These are phyloP conservation scores for Apis dorsata DNA, from an alignment of 1,140 invertebrate genomes.

Conservation along the genomic window DNA sequence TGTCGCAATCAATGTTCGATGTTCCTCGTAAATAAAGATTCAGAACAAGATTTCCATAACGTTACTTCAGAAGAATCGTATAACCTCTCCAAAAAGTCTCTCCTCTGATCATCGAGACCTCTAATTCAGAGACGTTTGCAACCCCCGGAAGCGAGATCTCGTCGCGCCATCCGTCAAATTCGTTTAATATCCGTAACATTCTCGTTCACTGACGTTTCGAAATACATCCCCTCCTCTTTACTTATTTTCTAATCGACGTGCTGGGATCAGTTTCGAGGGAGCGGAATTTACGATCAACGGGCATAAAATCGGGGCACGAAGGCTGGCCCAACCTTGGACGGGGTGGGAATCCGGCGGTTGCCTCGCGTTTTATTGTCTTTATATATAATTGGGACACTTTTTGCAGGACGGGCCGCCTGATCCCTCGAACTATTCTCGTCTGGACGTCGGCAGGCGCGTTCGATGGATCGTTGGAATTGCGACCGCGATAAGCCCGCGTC, in stretches of 20 bases:
- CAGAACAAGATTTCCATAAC: too few relatives aligned
- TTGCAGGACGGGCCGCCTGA: constrained; percentile 59
- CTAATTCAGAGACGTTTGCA: not conserved
- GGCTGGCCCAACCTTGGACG: constrained; percentile 25
- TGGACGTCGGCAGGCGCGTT: constrained; percentile 41
- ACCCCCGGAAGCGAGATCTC: not conserved
- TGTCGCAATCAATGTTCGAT: too few relatives aligned
- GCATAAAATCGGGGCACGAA: constrained; percentile 72
- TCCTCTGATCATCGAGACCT: not conserved
- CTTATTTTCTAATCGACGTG: constrained; percentile 73
- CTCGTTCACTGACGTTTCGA: constrained; percentile 5
- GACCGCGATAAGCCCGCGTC: constrained; percentile 35
- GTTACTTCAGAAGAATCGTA: too few relatives aligned
- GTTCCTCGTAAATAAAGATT: too few relatives aligned
- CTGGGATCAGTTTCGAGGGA: constrained; percentile 66
- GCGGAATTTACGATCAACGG: constrained; percentile 77
- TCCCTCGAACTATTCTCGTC: constrained; percentile 59
- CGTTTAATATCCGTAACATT: constrained; percentile 1
- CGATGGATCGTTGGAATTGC: constrained; percentile 48
- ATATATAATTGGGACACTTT: constrained; percentile 76
- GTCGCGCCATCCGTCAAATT: not conserved
- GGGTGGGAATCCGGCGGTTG: constrained; percentile 61
- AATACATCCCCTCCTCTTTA: constrained; percentile 25
- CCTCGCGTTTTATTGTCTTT: constrained; percentile 75
- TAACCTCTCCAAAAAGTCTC: not conserved